Evolutionary conservation across 2,113 vertebrate species (phyloP).

Genomic region (Natator depressus): DNA sequence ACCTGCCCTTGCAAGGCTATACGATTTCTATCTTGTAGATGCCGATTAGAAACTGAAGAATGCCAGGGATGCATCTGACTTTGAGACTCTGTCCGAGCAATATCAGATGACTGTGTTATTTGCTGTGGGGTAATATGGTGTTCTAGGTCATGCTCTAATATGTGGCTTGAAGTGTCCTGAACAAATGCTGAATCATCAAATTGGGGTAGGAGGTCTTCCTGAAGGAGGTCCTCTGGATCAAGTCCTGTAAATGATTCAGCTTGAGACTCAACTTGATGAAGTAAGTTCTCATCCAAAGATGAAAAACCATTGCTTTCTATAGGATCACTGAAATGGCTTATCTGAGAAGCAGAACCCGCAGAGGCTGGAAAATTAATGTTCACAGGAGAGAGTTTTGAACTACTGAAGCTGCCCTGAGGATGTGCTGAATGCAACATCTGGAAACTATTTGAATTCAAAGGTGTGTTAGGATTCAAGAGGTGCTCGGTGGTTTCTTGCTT

Average conservation of each 20-base stretch:
- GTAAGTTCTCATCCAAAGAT: constrained; percentile 86
- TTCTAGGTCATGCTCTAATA: constrained; percentile 81
- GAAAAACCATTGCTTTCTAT: constrained; percentile 90
- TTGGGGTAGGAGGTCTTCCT: constrained; percentile 91
- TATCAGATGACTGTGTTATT: constrained; percentile 63
- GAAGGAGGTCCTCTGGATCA: constrained; percentile 90
- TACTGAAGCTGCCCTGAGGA: constrained; percentile 88
- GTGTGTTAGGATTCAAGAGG: constrained; percentile 79
- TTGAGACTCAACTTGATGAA: constrained; percentile 87
- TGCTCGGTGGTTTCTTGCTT: constrained; percentile 82
- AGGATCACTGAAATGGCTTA: constrained; percentile 83
- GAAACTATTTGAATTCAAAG: constrained; percentile 87
- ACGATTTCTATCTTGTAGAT: constrained; percentile 71
- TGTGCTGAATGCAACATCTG: constrained; percentile 85
- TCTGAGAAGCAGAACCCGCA: constrained; percentile 81
- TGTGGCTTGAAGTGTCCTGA: constrained; percentile 83
- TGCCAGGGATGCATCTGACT: constrained; percentile 78
- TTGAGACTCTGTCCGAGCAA: constrained; percentile 67
- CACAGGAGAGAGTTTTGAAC: constrained; percentile 89
- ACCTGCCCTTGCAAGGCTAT: constrained; percentile 78
- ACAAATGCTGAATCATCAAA: constrained; percentile 89
- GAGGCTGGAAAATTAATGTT: constrained; percentile 84
- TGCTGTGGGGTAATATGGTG: constrained; percentile 73
- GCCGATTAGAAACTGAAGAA: constrained; percentile 74
- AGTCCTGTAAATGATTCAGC: constrained; percentile 87